Conservation (phyloP, 2,797 vertebrate genomes). For the Anabacerthia variegaticeps region DNA sequence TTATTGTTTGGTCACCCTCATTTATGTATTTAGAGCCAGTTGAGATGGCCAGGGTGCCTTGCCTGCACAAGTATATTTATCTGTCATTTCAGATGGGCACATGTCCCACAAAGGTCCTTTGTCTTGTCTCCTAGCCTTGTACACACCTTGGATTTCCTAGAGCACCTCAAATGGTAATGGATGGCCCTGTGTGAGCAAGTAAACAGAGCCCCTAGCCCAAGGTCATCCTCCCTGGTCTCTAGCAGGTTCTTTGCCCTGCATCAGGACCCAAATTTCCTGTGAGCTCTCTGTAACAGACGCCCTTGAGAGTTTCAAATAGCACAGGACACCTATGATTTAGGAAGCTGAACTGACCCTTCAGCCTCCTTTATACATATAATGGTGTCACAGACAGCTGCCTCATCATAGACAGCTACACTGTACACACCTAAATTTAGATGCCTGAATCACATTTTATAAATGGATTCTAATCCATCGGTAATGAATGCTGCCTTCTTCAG, state of each 20-base stretch:
- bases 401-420: not conserved
- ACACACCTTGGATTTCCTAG: not conserved
- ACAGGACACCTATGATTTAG: not conserved
- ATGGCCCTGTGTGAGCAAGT: fast-evolving
- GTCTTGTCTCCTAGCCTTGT: not conserved
- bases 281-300: not conserved
- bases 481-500: not conserved
- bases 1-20: not conserved
- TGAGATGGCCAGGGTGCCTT: not conserved
- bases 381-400: not conserved
- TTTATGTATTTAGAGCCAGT: not conserved
- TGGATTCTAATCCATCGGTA: not conserved
- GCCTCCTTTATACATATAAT: not conserved
- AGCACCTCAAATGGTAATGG: not conserved
- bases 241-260: not conserved
- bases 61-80: not conserved
- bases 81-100: not conserved
- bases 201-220: not conserved
- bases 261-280: not conserved
- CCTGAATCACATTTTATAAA: not conserved
- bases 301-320: not conserved
- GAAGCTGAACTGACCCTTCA: not conserved
- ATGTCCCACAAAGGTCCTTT: not conserved
- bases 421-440: not conserved
- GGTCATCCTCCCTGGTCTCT: not conserved